These are phyloP conservation scores for Oceanodroma leucorhoa DNA, from an alignment of 2,797 vertebrate species.

Conservation along the genomic window DNA sequence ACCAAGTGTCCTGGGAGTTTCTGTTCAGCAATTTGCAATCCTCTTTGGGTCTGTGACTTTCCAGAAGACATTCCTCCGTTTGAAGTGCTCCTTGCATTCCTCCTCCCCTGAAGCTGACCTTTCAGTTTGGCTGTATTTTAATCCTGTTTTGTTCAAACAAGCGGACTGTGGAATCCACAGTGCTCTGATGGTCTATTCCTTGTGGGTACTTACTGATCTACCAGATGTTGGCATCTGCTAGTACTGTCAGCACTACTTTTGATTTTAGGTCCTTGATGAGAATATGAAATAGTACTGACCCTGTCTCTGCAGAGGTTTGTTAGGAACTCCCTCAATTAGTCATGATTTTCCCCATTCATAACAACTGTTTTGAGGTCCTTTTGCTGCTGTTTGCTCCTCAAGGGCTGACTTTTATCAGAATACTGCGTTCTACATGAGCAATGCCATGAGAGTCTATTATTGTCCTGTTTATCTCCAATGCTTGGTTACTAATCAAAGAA, in stretches of 20 bases:
- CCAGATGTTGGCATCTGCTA: constrained; percentile 17
- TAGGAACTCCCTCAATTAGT: neutral
- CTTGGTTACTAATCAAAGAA: neutral
- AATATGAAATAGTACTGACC: neutral
- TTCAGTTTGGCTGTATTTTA: constrained; percentile 5
- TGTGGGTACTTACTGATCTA: neutral
- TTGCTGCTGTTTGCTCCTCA: neutral
- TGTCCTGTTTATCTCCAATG: neutral
- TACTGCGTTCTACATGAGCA: neutral
- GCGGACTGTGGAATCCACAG: constrained; percentile 1
- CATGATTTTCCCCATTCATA: neutral
- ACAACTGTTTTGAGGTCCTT: neutral
- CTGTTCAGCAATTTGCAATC: neutral
- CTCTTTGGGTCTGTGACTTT: constrained; percentile 2
- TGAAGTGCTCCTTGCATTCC: constrained; percentile 47
- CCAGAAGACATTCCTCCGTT: constrained; percentile 48
- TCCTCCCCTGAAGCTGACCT: constrained; percentile 1
- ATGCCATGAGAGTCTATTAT: neutral
- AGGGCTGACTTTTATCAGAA: neutral
- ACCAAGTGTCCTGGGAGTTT: constrained; percentile 2
- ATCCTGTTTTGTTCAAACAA: constrained; percentile 29
- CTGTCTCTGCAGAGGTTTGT: neutral
- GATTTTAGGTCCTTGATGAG: neutral
- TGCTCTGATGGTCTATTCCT: neutral
- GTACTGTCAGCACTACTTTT: neutral